Evolutionary conservation across 1,140 invertebrate species (phyloP), one percentile per base, ranked within the genome.

Genomic region (Arion vulgaris): DNA sequence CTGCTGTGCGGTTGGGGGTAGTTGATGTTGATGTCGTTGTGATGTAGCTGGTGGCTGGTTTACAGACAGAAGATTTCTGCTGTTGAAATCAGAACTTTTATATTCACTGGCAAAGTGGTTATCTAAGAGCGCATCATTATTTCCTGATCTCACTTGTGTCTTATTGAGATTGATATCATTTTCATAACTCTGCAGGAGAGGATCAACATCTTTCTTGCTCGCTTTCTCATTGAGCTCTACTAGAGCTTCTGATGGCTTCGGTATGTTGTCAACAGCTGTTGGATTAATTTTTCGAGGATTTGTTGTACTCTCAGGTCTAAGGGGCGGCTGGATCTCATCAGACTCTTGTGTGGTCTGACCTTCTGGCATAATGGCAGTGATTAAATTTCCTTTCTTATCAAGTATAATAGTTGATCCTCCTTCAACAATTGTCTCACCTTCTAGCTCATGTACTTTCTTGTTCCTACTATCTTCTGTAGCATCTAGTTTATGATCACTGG

Each of bases 1-100:
- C 57, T 79, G 53, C 38, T 66, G 53, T 23, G 62, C 11, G 4
- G n/a, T 23, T 66, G 62, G 28, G 2, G n/a, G 51, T 53, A 26
- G 76, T 79, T 66, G 51, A 26, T 66, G 51, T 32, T 66, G 69
- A 45, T 73, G 41, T 15, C 5, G 74, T 41, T 51, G 76, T 71
- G 26, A 23, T 15, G 72, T 13, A 23, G 57, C 28, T 82, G n/a
- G 36, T n/a, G 81, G n/a, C 36, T 77, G 84, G 32, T 62, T 79
- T 71, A 80, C 81, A 26, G 89, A 88, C 45, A 90, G 75, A 32
- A 86, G 83, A 81, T 89, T 89, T 49, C 89, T 84, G 17, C 87
- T 85, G 23, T 87, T 53, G 66, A 86, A 89, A 7, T 86, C 85
- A 17, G 77, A 80, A 69, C 45, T 80, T 36, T 51, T 17, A 49